Base-by-base conservation (phyloP, 1,140 invertebrate genomes). In the Rhopalosiphum padi region DNA sequence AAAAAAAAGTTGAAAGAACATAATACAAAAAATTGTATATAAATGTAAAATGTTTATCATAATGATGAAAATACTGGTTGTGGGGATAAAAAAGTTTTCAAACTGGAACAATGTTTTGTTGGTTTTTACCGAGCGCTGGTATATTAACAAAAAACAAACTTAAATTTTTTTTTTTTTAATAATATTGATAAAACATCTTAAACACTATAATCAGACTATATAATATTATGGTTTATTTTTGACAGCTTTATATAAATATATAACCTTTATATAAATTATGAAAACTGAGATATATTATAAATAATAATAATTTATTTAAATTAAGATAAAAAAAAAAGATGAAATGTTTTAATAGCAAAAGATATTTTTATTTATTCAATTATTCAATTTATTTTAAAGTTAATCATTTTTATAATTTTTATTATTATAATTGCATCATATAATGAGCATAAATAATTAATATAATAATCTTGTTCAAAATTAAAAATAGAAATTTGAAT, bases 161-260 rank as follows among this genome's bases (percentile, higher is more conserved):
- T 89, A 55, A 7, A 22, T 30, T 55, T 55, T 37, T 37, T 87
- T 55, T 89, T 88, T 53, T 55, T 43, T 43, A 83, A 37, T 86
- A 86, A 25, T 53, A 53, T 88, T 88, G 30, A 35, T 18, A 35
- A 88, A 88, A 88, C 86, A 88, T 88, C 46, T 18, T 89, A 37
- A 89, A 53, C 22, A 53, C 51, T 51, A 21, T 88, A 88, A 88
- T 88, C 21, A 88, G 43, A 48, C 43, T 51, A 87, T 46, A n/a
- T 18, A 46, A n/a, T 30, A 46, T 46, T 86, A 30, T 87, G 86
- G 43, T 88, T 51, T 88, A 53, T 37, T 89, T 89, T 51, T 53
- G 21, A 35, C n/a, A 46, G 9, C 7, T 23, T n/a, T n/a, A n/a
- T n/a, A n/a, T n/a, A n/a, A n/a, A n/a, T n/a, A n/a, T n/a, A n/a